Percentiles rank a stretch among this genome's conserved stretches.
Conservation (phyloP, 2,797 vertebrate genomes). For the Limnodromus scolopaceus region DNA sequence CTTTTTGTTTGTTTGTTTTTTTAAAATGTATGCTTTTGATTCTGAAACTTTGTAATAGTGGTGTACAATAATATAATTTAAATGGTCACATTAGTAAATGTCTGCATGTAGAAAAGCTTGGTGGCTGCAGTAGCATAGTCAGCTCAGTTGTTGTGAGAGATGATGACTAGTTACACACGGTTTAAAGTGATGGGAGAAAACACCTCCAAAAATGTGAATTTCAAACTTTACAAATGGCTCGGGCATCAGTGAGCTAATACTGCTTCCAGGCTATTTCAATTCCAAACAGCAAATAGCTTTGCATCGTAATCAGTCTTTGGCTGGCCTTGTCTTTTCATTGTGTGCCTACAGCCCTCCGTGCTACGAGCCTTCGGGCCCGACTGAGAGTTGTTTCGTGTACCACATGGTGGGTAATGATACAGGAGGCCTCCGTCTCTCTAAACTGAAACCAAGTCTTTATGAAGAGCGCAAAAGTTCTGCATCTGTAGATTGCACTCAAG, state of each 20-base stretch:
- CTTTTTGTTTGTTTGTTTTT: neutral
- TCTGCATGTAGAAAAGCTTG: neutral
- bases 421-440: neutral
- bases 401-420: neutral
- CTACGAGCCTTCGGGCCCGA: neutral
- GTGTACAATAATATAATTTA: neutral
- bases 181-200: neutral
- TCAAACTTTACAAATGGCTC: neutral
- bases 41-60: neutral
- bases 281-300: conserved; percentile 31
- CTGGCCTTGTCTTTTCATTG: neutral
- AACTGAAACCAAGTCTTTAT: neutral
- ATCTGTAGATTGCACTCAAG: neutral
- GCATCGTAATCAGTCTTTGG: neutral
- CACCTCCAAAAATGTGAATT: neutral
- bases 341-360: neutral
- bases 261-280: conserved; percentile 22
- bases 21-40: neutral
- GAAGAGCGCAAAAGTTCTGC: neutral
- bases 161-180: neutral
- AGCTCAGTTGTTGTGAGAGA: neutral
- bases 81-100: neutral
- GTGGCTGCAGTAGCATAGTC: neutral
- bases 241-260: neutral
- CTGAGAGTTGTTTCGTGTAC: neutral